Evolutionary conservation across 1,140 invertebrate species (phyloP), one percentile per base, ranked within the genome.

Genomic region (Tetraneura akinire): DNA sequence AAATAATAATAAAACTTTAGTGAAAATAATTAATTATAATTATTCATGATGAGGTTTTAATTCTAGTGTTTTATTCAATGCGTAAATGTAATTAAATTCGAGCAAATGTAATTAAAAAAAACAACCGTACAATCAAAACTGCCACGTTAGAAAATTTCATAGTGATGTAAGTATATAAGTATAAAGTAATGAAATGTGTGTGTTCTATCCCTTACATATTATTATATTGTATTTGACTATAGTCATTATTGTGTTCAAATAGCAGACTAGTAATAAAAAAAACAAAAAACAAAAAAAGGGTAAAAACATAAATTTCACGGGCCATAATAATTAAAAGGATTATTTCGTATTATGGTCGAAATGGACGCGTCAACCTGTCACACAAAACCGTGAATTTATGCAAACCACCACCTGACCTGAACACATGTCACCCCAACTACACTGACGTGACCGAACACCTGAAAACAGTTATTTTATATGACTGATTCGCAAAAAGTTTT

Each of bases 271-370:
- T 29, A 10, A 42, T 18, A 37, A 53, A 73, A 73, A 32, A 18
- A n/a, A 42, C n/a, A 57, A 74, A n/a, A n/a, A n/a, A n/a, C n/a
- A n/a, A 60, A 55, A 57, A 60, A 14, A 42, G 16, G 1, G 32
- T 42, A 26, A 60, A 26, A 42, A 53, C 70, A 53, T 73, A 73
- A 78, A 78, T 60, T 26, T n/a, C 21, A 23, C 51, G 21, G 51
- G 21, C 32, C 55, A 18, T 78, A 62, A 18, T 78, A 62, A 78
- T 60, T 78, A 78, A 78, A 60, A 60, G 74, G 53, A 78, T 78
- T 74, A 57, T 55, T 53, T 37, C 26, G 53, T 45, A 53, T n/a
- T n/a, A n/a, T n/a, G 32, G 53, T 23, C 16, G 74, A 51, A 10
- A 32, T 18, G 18, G 11, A 18, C 71, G 21, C 74, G 55, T 78